phyloP scores from a whole-genome alignment of 2,113 vertebrate genomes.

The Zootoca vivipara region DNA sequence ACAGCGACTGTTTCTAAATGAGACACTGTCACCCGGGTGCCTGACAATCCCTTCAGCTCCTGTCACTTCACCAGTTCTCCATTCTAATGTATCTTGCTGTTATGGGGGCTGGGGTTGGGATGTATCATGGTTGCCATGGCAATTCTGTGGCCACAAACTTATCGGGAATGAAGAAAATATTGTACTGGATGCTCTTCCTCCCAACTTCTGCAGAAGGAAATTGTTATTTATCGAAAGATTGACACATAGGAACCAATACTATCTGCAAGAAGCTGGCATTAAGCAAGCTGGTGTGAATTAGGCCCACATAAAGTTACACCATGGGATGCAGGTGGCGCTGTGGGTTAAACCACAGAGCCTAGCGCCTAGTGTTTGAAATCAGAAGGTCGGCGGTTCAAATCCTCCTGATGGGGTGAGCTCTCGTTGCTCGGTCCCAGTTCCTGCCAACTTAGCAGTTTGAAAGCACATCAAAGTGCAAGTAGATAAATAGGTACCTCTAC shows the following conservation, averaged over 20 bases:
- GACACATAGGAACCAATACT: not conserved
- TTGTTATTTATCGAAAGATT: not conserved
- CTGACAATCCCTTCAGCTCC: slow-evolving; percentile 52
- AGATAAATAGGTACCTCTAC: too few relatives aligned
- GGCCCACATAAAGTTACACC: too few relatives aligned
- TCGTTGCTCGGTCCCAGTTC: too few relatives aligned
- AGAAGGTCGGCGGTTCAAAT: too few relatives aligned
- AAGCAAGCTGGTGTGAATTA: too few relatives aligned
- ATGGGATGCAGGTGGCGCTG: too few relatives aligned
- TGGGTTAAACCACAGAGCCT: too few relatives aligned
- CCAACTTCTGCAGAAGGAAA: not conserved
- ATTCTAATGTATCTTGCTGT: slow-evolving; percentile 44
- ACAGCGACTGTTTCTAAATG: slow-evolving; percentile 52
- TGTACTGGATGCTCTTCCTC: not conserved
- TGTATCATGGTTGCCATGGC: slow-evolving; percentile 30
- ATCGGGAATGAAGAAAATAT: slow-evolving; percentile 23
- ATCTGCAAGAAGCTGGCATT: not conserved
- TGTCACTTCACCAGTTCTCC: slow-evolving; percentile 31
- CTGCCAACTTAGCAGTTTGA: too few relatives aligned
- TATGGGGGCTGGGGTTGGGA: slow-evolving; percentile 6
- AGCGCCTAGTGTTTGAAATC: too few relatives aligned
- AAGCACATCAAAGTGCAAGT: too few relatives aligned
- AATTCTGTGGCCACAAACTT: slow-evolving; percentile 49
- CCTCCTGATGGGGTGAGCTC: too few relatives aligned
- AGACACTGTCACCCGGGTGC: slow-evolving; percentile 33